phyloP scores from a whole-genome alignment of 2,888 invertebrate species.

The Digitonthophagus gazella region DNA sequence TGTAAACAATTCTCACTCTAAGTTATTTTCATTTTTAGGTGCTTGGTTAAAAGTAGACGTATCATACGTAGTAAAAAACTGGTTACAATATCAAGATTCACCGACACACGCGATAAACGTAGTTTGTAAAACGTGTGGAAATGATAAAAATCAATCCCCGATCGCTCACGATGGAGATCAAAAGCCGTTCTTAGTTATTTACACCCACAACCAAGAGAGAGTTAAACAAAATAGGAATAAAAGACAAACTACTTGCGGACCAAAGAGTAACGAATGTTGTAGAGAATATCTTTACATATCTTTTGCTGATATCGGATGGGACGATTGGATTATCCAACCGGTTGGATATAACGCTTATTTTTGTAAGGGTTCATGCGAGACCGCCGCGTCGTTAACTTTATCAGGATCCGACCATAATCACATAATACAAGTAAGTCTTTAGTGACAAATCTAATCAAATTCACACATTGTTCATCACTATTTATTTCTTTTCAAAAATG shows the following conservation, averaged over 20 bases:
- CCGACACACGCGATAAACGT: constrained; percentile 72
- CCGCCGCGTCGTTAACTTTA: constrained; percentile 68
- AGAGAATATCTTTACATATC: constrained; percentile 78
- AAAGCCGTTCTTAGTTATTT: constrained; percentile 75
- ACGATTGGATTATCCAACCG: constrained; percentile 83
- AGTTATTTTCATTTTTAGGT: constrained; percentile 56
- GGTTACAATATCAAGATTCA: constrained; percentile 68
- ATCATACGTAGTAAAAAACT: constrained; percentile 71
- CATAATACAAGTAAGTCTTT: constrained; percentile 67
- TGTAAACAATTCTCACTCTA: background rate
- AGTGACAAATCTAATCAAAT: background rate
- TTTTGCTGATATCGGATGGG: constrained; percentile 84
- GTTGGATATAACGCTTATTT: constrained; percentile 84
- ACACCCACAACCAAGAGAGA: constrained; percentile 70
- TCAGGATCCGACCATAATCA: constrained; percentile 68
- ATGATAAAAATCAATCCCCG: constrained; percentile 62
- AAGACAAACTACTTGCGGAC: constrained; percentile 67
- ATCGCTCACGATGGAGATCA: constrained; percentile 69
- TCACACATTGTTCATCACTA: too few relatives aligned
- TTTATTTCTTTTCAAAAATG: too few relatives aligned
- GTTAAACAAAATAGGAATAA: constrained; percentile 42
- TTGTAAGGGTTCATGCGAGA: constrained; percentile 78
- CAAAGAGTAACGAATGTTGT: constrained; percentile 75
- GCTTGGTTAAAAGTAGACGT: constrained; percentile 82
- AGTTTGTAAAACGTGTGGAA: constrained; percentile 74